phyloP scores from a whole-genome alignment of 2,113 vertebrate species.

The Baryphthengus martii region DNA sequence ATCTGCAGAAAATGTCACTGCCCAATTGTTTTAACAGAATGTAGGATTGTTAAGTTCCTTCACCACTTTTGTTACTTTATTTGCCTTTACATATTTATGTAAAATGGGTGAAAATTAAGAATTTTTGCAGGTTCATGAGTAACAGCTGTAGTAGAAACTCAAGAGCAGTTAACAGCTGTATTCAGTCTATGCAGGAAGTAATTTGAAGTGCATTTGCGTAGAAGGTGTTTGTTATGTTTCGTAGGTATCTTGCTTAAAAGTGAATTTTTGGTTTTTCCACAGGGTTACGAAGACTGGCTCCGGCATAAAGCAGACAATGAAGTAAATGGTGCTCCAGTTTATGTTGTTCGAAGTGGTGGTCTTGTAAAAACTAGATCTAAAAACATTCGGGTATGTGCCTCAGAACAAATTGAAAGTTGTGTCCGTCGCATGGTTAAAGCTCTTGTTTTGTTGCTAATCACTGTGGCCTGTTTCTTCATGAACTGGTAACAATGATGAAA shows the following conservation, averaged over 20 bases:
- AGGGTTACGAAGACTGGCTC: conserved; percentile 99
- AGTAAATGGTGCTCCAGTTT: conserved; percentile 96
- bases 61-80: not conserved
- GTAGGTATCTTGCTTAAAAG: not conserved
- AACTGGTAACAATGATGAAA: not conserved
- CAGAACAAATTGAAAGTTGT: not conserved
- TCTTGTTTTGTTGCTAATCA: not conserved
- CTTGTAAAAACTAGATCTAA: conserved; percentile 97
- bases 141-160: not conserved
- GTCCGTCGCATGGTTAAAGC: not conserved
- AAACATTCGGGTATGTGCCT: conserved; percentile 88
- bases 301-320: conserved; percentile 98
- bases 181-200: not conserved
- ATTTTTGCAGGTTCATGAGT: not conserved
- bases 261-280: conserved; percentile 9
- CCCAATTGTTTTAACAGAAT: not conserved
- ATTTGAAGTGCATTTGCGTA: not conserved
- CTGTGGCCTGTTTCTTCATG: not conserved
- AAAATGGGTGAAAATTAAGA: not conserved
- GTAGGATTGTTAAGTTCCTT: not conserved
- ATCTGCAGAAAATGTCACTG: not conserved
- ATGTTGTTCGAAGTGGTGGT: conserved; percentile 95
- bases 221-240: not conserved
- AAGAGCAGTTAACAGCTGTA: not conserved
- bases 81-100: not conserved